These are phyloP conservation scores for Epinephelus cyanopodus DNA, from an alignment of 2,113 vertebrate genomes.

Conservation along the genomic window DNA sequence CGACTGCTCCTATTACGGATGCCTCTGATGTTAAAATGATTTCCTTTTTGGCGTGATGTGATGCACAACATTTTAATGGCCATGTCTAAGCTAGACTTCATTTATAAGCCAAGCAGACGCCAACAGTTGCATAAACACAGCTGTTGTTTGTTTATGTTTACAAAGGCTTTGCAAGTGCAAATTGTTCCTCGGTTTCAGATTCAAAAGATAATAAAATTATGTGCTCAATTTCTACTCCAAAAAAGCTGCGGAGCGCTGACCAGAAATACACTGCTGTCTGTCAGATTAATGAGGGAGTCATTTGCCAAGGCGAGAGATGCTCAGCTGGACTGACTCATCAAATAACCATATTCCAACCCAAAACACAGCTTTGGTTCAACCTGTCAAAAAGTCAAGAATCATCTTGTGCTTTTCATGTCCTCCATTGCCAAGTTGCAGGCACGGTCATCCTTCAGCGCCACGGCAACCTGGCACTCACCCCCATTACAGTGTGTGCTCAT, in stretches of 20 bases:
- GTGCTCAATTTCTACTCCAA: conserved; percentile 34
- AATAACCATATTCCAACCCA: conserved; percentile 46
- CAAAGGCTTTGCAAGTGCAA: conserved; percentile 49
- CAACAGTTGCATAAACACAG: conserved; percentile 56
- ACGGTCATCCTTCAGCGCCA: background rate
- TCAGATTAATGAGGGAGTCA: conserved; percentile 62
- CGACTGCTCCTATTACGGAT: background rate
- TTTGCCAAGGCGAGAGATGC: conserved; percentile 39
- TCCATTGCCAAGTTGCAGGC: background rate
- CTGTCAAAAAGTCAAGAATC: conserved; percentile 39
- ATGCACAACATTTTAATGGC: conserved; percentile 38
- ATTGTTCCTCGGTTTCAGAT: conserved; percentile 48
- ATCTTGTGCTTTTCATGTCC: background rate
- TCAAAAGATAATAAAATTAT: conserved; percentile 53
- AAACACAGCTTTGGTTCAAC: conserved; percentile 43
- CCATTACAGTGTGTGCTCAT: background rate
- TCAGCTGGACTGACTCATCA: conserved; percentile 61
- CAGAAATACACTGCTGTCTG: conserved; percentile 61
- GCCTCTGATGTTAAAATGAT: conserved; percentile 24
- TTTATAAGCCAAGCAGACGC: conserved; percentile 33
- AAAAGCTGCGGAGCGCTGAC: conserved; percentile 39
- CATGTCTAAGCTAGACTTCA: conserved; percentile 13
- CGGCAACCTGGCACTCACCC: background rate
- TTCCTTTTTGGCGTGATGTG: conserved; percentile 41
- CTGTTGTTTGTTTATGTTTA: conserved; percentile 63